Evolutionary conservation across 2,888 invertebrate species (phyloP).

Genomic region (Cryptus viduatorius): DNA sequence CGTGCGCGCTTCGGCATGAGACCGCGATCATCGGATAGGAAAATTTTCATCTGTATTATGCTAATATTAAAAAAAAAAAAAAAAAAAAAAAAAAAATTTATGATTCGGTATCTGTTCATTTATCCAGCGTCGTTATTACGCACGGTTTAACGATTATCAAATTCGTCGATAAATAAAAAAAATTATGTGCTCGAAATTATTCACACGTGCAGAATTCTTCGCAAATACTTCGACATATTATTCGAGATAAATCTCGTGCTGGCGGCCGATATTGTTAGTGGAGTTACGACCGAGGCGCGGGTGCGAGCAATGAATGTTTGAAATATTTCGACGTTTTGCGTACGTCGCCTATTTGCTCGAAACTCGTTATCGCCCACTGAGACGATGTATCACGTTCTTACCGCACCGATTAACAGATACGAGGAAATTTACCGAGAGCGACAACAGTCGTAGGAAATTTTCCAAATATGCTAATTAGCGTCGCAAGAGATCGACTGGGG

Average conservation of each 20-base stretch:
- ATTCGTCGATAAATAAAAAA: background rate
- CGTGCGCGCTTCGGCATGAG: background rate
- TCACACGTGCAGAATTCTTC: background rate
- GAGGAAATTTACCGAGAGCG: constrained; percentile 29
- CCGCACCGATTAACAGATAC: constrained; percentile 24
- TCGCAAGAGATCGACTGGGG: background rate
- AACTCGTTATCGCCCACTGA: constrained; percentile 43
- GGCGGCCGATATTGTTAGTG: background rate
- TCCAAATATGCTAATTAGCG: constrained; percentile 44
- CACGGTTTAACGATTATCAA: background rate
- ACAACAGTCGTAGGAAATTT: constrained; percentile 47
- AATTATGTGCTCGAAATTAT: background rate
- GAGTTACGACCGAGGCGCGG: too few species aligned
- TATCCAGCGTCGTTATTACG: background rate
- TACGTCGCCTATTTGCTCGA: too few species aligned
- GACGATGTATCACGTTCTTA: constrained; percentile 30
- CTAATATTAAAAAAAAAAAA: background rate
- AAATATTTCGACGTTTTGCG: too few species aligned
- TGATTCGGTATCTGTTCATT: background rate
- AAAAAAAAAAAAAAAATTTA: background rate
- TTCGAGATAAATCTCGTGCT: background rate
- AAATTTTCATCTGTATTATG: constrained; percentile 20
- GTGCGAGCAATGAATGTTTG: background rate
- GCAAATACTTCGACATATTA: background rate
- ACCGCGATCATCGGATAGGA: background rate